A percentile compares a stretch with the other conserved stretches of the same genome.
Evolutionary conservation across 2,113 vertebrate species (phyloP).

Genomic region (Myxocyprinus asiaticus): DNA sequence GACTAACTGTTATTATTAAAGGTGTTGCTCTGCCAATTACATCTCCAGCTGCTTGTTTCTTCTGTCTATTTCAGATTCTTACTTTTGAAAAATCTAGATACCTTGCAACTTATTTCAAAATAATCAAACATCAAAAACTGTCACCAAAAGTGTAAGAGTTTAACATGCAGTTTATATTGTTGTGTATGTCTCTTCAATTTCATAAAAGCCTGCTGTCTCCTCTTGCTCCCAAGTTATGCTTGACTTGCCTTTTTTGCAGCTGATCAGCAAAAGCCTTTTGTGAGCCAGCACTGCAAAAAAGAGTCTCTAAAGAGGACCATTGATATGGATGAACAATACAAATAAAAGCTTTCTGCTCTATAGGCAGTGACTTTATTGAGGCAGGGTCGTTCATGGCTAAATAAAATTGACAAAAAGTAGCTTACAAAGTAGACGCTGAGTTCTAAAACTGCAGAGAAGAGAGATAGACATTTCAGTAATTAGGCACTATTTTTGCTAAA

Average conservation of each 20-base stretch:
- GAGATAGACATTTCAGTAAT: not conserved
- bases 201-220: not conserved
- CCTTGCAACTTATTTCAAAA: not conserved
- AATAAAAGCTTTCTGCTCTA: not conserved
- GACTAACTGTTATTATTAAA: not conserved
- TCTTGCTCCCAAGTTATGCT: not conserved
- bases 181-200: not conserved
- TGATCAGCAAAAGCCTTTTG: not conserved
- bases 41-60: not conserved
- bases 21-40: not conserved
- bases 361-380: not conserved
- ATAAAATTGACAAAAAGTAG: conserved; percentile 8
- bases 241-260: not conserved
- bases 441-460: not conserved
- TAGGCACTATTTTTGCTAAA: not conserved
- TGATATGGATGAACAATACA: conserved; percentile 3
- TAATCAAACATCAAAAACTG: not conserved
- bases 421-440: not conserved
- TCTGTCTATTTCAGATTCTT: no score
- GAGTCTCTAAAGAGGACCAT: not conserved
- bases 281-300: not conserved
- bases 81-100: not conserved
- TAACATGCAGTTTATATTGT: not conserved
- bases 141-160: not conserved
- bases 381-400: not conserved